Conservation (phyloP, 2,888 invertebrate genomes). For the Spodoptera picta region DNA sequence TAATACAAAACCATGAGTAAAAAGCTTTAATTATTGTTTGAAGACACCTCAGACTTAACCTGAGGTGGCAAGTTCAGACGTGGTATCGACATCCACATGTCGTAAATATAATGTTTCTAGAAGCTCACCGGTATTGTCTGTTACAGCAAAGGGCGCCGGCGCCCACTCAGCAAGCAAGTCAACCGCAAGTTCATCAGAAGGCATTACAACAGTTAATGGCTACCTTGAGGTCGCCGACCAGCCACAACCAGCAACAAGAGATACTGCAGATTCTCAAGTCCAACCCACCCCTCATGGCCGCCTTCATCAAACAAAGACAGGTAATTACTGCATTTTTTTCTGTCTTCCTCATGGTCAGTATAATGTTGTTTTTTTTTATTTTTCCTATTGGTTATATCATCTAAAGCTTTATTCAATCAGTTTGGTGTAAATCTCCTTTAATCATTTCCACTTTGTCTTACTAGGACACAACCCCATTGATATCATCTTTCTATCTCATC, state of each 20-base stretch:
- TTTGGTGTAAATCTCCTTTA: too few relatives aligned
- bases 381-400: too few relatives aligned
- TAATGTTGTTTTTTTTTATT: neutral
- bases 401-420: too few relatives aligned
- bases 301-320: conserved; percentile 96
- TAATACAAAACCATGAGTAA: too few relatives aligned
- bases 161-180: conserved; percentile 81
- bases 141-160: conserved; percentile 70
- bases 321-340: conserved; percentile 62
- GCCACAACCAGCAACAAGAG: conserved; percentile 97
- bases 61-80: too few relatives aligned
- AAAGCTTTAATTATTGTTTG: too few relatives aligned
- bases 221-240: conserved; percentile 96
- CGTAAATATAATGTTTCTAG: too few relatives aligned
- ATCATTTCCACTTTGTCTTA: too few relatives aligned
- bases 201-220: conserved; percentile 96
- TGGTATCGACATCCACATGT: too few relatives aligned
- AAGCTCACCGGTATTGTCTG: neutral
- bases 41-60: too few relatives aligned
- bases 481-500: too few relatives aligned
- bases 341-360: neutral
- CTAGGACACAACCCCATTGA: too few relatives aligned
- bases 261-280: conserved; percentile 96
- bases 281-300: conserved; percentile 98
- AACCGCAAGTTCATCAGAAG: conserved; percentile 86